Percentiles rank a stretch among this genome's conserved stretches.
These are phyloP conservation scores for Diphyllodes magnificus DNA, from an alignment of 2,113 vertebrate species.

Conservation along the genomic window DNA sequence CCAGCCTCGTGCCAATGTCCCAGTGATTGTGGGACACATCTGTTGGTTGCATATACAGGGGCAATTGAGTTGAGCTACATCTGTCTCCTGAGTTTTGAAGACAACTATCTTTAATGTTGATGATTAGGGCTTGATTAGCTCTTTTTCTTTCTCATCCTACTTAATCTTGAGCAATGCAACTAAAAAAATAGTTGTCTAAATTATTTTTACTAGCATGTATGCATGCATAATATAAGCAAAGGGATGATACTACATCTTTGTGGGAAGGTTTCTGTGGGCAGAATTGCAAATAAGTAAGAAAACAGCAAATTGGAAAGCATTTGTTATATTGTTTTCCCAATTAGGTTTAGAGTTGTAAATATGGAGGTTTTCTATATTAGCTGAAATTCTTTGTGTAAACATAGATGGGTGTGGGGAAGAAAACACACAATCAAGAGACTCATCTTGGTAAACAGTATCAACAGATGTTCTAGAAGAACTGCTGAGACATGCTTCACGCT, in stretches of 20 bases:
- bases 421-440: background rate
- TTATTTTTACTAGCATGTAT: background rate
- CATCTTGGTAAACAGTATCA: background rate
- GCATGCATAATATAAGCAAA: background rate
- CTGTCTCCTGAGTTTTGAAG: background rate
- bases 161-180: background rate
- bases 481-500: background rate
- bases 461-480: background rate
- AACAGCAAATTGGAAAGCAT: background rate
- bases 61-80: background rate
- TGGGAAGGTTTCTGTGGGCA: background rate
- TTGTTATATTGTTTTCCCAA: background rate
- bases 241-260: background rate
- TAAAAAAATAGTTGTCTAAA: background rate
- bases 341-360: background rate
- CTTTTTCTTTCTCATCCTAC: background rate
- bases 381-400: background rate
- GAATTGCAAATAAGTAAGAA: background rate
- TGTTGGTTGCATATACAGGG: background rate
- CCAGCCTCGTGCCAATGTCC: background rate
- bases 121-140: background rate
- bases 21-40: background rate
- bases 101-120: fast-evolving
- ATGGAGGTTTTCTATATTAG: background rate
- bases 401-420: background rate